Evolutionary conservation across 2,888 invertebrate species (phyloP).

Genomic region (Eudiplozoon nipponicum): DNA sequence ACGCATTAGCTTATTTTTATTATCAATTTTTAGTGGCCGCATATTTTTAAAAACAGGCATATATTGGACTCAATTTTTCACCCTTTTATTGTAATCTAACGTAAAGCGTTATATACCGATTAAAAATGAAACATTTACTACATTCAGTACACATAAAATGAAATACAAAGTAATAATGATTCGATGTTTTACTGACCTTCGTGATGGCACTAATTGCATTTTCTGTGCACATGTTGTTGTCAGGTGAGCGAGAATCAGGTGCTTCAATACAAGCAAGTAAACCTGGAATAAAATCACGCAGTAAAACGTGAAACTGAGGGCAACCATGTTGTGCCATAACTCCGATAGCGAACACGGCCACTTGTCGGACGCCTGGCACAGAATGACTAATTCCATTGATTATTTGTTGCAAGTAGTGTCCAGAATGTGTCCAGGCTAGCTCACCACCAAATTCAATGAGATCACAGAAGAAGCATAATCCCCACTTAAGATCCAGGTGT

Average conservation of each 20-base stretch:
- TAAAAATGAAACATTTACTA: too few relatives aligned
- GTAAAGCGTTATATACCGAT: too few relatives aligned
- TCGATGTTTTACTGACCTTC: too few relatives aligned
- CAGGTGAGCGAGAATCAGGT: slow-evolving; percentile 43
- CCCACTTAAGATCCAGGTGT: slow-evolving; percentile 90
- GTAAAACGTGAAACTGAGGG: slow-evolving; percentile 28
- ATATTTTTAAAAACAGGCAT: too few relatives aligned
- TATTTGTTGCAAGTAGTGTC: slow-evolving; percentile 8
- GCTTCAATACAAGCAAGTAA: slow-evolving; percentile 49
- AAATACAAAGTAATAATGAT: too few relatives aligned
- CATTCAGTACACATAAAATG: too few relatives aligned
- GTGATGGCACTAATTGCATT: slow-evolving; percentile 91
- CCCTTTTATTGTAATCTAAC: too few relatives aligned
- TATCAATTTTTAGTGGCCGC: too few relatives aligned
- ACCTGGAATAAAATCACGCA: slow-evolving; percentile 41
- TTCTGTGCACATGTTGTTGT: slow-evolving; percentile 67
- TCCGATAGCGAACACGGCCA: slow-evolving; percentile 78
- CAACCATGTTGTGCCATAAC: slow-evolving; percentile 43
- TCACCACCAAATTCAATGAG: slow-evolving; percentile 59
- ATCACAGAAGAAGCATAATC: slow-evolving; percentile 82
- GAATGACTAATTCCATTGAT: slow-evolving; percentile 35
- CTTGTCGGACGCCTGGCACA: slow-evolving; percentile 65
- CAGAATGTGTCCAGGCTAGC: neutral
- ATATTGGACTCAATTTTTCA: too few relatives aligned
- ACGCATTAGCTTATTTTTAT: too few relatives aligned